phyloP scores from a whole-genome alignment of 2,113 vertebrate species.

The Nyctibius bracteatus region DNA sequence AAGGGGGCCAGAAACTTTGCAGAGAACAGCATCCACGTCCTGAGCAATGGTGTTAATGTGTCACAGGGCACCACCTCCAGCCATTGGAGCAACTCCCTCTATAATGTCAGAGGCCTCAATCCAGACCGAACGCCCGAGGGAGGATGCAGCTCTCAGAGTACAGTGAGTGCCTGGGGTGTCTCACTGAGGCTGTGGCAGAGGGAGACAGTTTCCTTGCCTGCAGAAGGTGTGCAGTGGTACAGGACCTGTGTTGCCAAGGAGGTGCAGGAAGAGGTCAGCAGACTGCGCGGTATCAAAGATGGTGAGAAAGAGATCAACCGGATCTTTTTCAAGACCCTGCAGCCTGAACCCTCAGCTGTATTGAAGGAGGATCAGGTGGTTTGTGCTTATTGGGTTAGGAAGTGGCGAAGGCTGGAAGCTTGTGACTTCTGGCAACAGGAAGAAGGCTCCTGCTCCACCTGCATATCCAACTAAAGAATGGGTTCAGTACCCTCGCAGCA shows the following conservation, averaged over 20 bases:
- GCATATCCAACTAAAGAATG: background rate
- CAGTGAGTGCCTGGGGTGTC: background rate
- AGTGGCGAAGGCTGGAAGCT: background rate
- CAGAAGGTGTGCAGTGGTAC: background rate
- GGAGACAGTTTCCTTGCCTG: background rate
- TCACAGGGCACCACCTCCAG: background rate
- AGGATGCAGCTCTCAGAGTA: background rate
- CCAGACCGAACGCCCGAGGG: background rate
- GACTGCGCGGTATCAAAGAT: background rate
- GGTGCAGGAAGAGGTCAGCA: background rate
- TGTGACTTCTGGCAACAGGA: too few relatives aligned
- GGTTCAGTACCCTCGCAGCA: background rate
- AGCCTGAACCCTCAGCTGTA: background rate
- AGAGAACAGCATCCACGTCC: background rate
- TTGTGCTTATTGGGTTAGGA: background rate
- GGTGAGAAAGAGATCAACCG: background rate
- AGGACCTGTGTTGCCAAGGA: background rate
- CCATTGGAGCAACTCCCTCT: background rate
- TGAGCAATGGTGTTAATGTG: background rate
- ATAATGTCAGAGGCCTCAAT: background rate
- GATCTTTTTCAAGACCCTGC: background rate
- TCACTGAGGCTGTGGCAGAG: background rate
- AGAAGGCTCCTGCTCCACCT: background rate
- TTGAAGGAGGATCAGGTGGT: background rate
- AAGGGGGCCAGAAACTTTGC: background rate